Conservation (phyloP, 2,113 vertebrate genomes). For the Butorides virescens region DNA sequence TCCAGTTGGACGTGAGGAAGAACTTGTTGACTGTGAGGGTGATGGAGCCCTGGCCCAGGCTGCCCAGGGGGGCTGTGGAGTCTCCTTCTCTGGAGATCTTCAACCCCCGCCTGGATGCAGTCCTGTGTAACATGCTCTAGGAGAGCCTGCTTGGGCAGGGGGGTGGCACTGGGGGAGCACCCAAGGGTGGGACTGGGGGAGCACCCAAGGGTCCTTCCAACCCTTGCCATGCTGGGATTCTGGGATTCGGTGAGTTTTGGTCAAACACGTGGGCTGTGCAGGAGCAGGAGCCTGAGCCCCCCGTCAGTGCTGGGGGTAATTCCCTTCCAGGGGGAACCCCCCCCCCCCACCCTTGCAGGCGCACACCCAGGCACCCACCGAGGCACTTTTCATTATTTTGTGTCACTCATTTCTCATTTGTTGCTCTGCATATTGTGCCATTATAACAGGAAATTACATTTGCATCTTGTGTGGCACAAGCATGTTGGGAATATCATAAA, state of each 20-base stretch:
- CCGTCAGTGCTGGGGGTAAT: background rate
- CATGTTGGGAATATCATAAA: constrained; percentile 77
- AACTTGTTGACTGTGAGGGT: too few species aligned
- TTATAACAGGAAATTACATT: constrained; percentile 75
- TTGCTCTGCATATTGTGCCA: constrained; percentile 63
- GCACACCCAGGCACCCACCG: background rate
- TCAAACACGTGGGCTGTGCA: background rate
- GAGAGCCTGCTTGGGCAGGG: too few species aligned
- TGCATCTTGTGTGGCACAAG: constrained; percentile 78
- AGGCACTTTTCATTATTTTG: constrained; percentile 54
- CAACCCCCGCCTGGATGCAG: too few species aligned
- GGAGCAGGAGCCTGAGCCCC: background rate
- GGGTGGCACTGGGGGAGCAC: too few species aligned
- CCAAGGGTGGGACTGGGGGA: too few species aligned
- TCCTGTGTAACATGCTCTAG: too few species aligned
- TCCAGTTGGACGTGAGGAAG: too few species aligned
- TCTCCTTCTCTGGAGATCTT: too few species aligned
- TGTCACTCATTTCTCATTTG: constrained; percentile 68
- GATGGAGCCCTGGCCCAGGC: too few species aligned
- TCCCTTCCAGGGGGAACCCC: background rate
- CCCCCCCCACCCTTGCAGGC: background rate
- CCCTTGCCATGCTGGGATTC: too few species aligned
- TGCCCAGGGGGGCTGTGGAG: too few species aligned
- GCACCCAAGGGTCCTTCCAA: too few species aligned
- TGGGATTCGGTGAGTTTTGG: background rate